Conservation (phyloP, 2,113 vertebrate genomes). For the Panthera tigris region DNA sequence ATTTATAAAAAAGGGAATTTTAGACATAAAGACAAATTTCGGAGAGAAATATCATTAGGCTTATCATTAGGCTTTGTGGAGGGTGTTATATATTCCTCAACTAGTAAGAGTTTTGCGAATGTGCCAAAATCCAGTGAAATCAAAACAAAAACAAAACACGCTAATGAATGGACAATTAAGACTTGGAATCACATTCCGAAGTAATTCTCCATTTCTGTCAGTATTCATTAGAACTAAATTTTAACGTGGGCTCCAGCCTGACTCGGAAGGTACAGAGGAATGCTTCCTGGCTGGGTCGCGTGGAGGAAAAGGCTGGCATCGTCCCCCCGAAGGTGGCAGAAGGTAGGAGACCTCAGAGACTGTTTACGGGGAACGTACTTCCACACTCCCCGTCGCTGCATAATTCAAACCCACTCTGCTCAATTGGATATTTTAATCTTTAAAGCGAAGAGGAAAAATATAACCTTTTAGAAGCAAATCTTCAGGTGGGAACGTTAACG, state of each 20-base stretch:
- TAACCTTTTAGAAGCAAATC: not conserved
- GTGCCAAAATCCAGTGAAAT: not conserved
- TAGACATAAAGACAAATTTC: not conserved
- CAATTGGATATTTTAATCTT: not conserved
- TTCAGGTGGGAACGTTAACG: not conserved
- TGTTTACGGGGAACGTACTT: not conserved
- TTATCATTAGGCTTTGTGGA: too few relatives aligned
- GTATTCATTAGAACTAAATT: conserved; percentile 35
- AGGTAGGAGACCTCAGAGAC: not conserved
- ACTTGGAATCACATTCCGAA: not conserved
- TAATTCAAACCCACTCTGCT: not conserved
- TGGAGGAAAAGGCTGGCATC: not conserved
- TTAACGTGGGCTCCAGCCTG: not conserved
- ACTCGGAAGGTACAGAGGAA: not conserved
- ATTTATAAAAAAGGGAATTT: not conserved
- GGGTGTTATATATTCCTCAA: not conserved
- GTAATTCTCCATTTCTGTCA: not conserved
- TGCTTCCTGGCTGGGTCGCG: not conserved
- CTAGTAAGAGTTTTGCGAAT: not conserved
- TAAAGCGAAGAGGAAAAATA: not conserved
- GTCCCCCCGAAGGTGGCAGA: not conserved
- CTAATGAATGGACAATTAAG: not conserved
- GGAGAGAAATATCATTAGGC: not conserved
- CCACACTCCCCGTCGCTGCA: not conserved
- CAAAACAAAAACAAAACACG: not conserved